These are phyloP conservation scores for Orcinus orca DNA, from an alignment of 2,113 vertebrate species.

Conservation along the genomic window DNA sequence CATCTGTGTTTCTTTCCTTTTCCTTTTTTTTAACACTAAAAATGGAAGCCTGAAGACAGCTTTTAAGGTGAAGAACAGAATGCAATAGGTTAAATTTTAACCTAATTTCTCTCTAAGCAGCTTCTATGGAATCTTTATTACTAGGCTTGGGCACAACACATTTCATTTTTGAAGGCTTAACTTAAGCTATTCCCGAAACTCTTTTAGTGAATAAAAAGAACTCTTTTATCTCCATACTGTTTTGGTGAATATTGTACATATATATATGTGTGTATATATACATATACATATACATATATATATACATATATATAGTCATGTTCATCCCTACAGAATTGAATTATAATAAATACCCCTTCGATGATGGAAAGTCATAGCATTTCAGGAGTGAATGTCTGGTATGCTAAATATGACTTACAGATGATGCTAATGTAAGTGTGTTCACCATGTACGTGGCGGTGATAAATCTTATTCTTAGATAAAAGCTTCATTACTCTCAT, in stretches of 20 bases:
- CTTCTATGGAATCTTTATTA: conserved; percentile 34
- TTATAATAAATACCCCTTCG: not conserved
- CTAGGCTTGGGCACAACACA: not conserved
- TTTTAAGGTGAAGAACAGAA: conserved; percentile 46
- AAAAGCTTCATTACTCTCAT: not conserved
- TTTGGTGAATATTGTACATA: not conserved
- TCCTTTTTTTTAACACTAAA: conserved; percentile 14
- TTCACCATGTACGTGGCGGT: not conserved
- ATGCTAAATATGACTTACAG: not conserved
- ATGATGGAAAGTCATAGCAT: not conserved
- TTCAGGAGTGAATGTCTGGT: not conserved
- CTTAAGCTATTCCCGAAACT: not conserved
- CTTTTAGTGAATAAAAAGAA: conserved; percentile 40
- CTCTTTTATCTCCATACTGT: not conserved
- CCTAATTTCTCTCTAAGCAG: conserved; percentile 49
- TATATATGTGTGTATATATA: too few species aligned
- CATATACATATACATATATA: too few species aligned
- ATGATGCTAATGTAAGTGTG: not conserved
- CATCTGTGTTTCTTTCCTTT: conserved; percentile 29
- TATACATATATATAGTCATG: not conserved
- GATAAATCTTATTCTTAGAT: conserved; percentile 20
- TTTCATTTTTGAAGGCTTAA: conserved; percentile 48
- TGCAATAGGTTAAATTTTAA: conserved; percentile 59
- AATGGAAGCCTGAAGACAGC: conserved; percentile 42
- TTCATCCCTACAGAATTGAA: not conserved